Evolutionary conservation across 2,888 invertebrate genomes (phyloP).

Genomic region (Ctenicera cuprea): DNA sequence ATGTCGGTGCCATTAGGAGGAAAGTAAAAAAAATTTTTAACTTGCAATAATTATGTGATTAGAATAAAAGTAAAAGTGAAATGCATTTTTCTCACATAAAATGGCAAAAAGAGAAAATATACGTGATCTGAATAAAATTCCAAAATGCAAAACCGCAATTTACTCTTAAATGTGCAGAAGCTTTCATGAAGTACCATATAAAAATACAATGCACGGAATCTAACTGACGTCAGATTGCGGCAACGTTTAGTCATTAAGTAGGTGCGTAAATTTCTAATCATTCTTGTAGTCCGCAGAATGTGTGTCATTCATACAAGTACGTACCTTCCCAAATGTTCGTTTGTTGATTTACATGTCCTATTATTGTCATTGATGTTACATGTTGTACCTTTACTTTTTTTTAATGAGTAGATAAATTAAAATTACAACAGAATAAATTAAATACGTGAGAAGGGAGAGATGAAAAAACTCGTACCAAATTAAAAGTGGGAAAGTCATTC

Average conservation of each 20-base stretch:
- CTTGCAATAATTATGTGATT: not conserved
- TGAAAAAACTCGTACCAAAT: not conserved
- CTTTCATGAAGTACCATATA: too few species aligned
- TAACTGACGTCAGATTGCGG: slow-evolving; percentile 15
- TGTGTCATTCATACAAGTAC: not conserved
- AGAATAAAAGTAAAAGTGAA: slow-evolving; percentile 10
- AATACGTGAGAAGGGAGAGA: too few species aligned
- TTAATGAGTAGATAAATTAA: too few species aligned
- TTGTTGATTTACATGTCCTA: too few species aligned
- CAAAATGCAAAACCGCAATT: too few species aligned
- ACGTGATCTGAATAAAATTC: not conserved
- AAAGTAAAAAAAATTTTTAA: not conserved
- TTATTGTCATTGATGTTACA: too few species aligned
- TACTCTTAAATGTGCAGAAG: too few species aligned
- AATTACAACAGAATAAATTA: too few species aligned
- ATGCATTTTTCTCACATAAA: not conserved
- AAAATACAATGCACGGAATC: slow-evolving; percentile 3
- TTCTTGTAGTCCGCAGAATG: not conserved
- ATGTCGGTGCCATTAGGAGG: not conserved
- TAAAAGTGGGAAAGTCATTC: too few species aligned
- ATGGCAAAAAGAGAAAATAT: not conserved
- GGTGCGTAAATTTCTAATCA: slow-evolving; percentile 27
- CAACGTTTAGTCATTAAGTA: slow-evolving; percentile 6
- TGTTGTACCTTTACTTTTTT: too few species aligned
- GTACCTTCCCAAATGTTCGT: too few species aligned